phyloP scores from a whole-genome alignment of 2,888 invertebrate genomes.

The Perizoma affinitatum region DNA sequence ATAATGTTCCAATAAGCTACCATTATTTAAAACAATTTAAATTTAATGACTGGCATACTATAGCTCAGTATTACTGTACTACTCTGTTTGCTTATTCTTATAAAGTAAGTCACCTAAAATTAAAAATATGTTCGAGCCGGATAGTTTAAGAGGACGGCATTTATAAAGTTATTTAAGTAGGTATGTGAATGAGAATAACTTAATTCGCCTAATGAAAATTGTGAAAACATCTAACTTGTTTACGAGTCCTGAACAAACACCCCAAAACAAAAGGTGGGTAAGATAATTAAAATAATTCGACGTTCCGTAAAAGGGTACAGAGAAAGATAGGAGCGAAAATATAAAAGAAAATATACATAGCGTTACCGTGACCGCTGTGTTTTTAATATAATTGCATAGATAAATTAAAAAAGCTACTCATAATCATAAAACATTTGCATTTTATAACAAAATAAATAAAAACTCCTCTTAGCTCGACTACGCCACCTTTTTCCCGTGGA shows the following conservation, averaged over 20 bases:
- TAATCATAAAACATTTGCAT: not conserved
- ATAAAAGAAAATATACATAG: not conserved
- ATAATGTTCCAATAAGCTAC: conserved; percentile 29
- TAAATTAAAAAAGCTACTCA: not conserved
- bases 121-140: not conserved
- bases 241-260: conserved; percentile 25
- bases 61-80: no score
- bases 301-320: conserved; percentile 13
- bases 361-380: not conserved
- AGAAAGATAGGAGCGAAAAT: not conserved
- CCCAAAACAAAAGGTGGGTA: conserved; percentile 18
- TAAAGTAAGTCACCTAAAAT: no score
- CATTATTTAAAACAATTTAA: conserved; percentile 15
- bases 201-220: conserved; percentile 19
- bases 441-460: not conserved
- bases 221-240: conserved; percentile 26
- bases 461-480: not conserved
- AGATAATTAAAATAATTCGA: conserved; percentile 27
- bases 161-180: conserved; percentile 6
- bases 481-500: not conserved
- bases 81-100: no score
- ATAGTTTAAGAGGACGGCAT: not conserved
- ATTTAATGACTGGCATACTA: conserved; percentile 6
- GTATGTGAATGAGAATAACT: conserved; percentile 8
- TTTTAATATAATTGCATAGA: not conserved